Evolutionary conservation across 2,888 invertebrate species (phyloP).

Genomic region (Arctia plantaginis): DNA sequence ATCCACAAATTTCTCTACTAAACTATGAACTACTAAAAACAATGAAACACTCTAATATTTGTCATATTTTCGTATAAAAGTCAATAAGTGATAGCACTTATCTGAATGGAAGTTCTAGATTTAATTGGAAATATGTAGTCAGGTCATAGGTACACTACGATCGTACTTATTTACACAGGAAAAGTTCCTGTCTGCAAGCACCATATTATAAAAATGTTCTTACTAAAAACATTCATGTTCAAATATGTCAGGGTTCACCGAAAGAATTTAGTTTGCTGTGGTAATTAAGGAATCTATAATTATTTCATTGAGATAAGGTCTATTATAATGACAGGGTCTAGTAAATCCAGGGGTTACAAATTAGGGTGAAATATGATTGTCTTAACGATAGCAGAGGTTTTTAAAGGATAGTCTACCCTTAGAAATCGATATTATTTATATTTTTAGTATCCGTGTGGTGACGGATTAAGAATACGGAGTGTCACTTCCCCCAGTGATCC

Average conservation of each 20-base stretch:
- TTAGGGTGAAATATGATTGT: constrained; percentile 58
- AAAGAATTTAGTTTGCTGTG: constrained; percentile 14
- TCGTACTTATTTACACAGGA: not conserved
- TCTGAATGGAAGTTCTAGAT: too few relatives aligned
- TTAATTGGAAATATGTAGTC: too few relatives aligned
- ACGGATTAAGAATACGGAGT: too few relatives aligned
- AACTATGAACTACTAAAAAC: too few relatives aligned
- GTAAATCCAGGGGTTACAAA: constrained; percentile 44
- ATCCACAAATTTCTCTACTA: too few relatives aligned
- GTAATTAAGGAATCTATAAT: constrained; percentile 41
- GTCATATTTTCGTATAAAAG: too few relatives aligned
- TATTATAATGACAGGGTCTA: constrained; percentile 50
- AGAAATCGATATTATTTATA: not conserved
- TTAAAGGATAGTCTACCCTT: constrained; percentile 8
- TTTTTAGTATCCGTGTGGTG: not conserved
- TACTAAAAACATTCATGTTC: not conserved
- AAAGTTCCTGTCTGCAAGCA: not conserved
- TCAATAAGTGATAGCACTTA: too few relatives aligned
- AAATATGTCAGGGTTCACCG: constrained; percentile 4
- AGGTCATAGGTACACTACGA: too few relatives aligned
- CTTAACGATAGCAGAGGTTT: constrained; percentile 38
- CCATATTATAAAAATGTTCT: not conserved
- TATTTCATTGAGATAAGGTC: constrained; percentile 47
- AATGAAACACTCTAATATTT: too few relatives aligned
- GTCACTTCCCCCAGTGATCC: too few relatives aligned